Conservation (phyloP, 2,113 vertebrate species). For the Protomyctophum bolini region DNA sequence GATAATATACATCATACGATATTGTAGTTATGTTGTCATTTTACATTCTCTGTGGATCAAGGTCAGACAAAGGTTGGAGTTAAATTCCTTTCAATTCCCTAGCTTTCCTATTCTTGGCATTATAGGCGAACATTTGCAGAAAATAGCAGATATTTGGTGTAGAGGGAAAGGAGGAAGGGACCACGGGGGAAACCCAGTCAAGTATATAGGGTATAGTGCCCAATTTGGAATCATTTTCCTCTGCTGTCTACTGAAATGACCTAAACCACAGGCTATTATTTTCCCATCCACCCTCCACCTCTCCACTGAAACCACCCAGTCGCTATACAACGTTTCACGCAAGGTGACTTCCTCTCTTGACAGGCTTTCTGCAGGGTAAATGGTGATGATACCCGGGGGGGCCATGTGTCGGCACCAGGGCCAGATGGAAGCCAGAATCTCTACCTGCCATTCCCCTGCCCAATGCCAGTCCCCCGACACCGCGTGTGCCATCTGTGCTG, state of each 20-base stretch:
- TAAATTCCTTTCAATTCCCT: no score
- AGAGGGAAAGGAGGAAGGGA: no score
- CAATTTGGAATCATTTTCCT: neutral
- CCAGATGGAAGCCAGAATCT: slow-evolving; percentile 70
- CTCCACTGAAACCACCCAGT: slow-evolving; percentile 40
- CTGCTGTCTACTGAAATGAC: slow-evolving; percentile 24
- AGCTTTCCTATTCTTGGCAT: no score
- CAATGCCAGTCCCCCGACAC: slow-evolving; percentile 57
- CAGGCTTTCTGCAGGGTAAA: slow-evolving; percentile 60
- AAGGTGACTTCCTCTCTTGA: slow-evolving; percentile 73
- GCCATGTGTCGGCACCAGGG: slow-evolving; percentile 59
- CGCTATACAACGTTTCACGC: slow-evolving; percentile 49
- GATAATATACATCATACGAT: no score
- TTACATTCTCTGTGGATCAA: no score
- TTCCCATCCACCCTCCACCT: neutral
- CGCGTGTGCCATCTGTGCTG: slow-evolving; percentile 71
- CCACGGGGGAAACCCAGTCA: no score
- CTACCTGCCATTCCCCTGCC: slow-evolving; percentile 61
- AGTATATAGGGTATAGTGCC: no score
- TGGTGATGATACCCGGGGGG: slow-evolving; percentile 64
- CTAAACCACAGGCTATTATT: slow-evolving; percentile 13
- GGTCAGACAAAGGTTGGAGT: no score
- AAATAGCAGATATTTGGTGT: no score
- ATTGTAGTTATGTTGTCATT: no score
- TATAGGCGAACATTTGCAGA: no score